Conservation (phyloP, 2,113 vertebrate genomes). For the Puma concolor region DNA sequence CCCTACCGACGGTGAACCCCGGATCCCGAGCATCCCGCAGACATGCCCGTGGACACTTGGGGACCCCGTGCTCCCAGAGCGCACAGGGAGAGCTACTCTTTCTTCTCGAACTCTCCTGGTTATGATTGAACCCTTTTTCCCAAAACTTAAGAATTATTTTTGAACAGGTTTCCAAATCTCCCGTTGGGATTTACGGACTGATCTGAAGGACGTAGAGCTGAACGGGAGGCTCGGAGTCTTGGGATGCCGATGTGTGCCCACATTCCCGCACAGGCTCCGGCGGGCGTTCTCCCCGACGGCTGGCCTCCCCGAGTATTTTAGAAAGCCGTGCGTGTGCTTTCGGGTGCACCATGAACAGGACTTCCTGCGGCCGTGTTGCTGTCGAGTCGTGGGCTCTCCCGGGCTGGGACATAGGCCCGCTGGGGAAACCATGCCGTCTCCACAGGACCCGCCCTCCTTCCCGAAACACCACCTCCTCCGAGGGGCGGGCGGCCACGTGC, state of each 20-base stretch:
- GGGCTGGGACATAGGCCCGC: not conserved
- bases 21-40: rapidly evolving
- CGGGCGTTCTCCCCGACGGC: rapidly evolving
- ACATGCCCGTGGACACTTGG: not conserved
- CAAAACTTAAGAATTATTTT: not conserved
- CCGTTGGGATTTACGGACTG: rapidly evolving
- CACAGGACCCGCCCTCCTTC: not conserved
- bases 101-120: not conserved
- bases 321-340: rapidly evolving
- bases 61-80: not conserved
- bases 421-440: not conserved
- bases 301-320: rapidly evolving
- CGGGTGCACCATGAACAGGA: rapidly evolving
- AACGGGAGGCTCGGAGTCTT: not conserved
- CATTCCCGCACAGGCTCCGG: not conserved
- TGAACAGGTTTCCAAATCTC: too few species aligned
- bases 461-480: not conserved
- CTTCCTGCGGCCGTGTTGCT: not conserved
- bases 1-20: not conserved
- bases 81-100: not conserved
- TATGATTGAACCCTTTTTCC: not conserved
- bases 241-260: rapidly evolving
- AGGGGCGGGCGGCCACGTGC: not conserved
- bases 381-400: not conserved
- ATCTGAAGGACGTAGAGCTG: not conserved